Evolutionary conservation across 2,888 invertebrate species (phyloP), one percentile per base, ranked within the genome.

Genomic region (Mactromeris polynyma): DNA sequence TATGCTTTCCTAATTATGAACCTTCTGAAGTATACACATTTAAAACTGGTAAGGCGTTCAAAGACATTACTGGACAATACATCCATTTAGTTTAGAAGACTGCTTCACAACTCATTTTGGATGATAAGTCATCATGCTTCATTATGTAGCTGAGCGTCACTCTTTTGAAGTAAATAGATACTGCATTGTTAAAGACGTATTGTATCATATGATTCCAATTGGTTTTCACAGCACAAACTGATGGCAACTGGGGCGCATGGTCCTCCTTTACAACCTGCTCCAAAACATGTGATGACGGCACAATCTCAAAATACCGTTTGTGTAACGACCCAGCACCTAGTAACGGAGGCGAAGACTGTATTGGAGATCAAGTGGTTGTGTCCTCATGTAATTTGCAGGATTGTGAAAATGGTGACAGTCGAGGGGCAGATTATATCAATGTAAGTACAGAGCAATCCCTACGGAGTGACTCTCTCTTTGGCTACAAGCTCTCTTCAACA

Each of bases 221-320:
- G 21, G 2, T 26, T 58, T 58, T n/a, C 19, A 33, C 73, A 73
- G 73, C 73, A 4, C 6, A 17, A 46, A 42, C 73, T n/a, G 51
- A 84, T 46, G 83, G 83, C 19, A 77, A 51, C 33, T 84, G 83
- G 83, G 83, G 83, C 2, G 46, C 42, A 11, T 84, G 83, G 83
- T 84, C 83, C 1, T 42, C 40, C 4, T 14, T 73, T n/a, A 36
- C 42, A 4, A 3, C 83, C 7, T 84, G 83, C 31, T 42, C 42
- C 31, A 73, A 38, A 40, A 84, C 83, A 26, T 84, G 83, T 31
- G 83, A 78, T 0, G 40, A 84, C 31, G 83, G 83, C 17, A n/a
- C 40, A 14, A 77, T 6, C 40, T 19, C 42, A 1, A 69, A 42
- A 31, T 40, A 42, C 38, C 38, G 83, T 14, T 11, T 31, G 14